Conservation (phyloP, 2,888 invertebrate genomes). For the Caenorhabditis sp. region DNA sequence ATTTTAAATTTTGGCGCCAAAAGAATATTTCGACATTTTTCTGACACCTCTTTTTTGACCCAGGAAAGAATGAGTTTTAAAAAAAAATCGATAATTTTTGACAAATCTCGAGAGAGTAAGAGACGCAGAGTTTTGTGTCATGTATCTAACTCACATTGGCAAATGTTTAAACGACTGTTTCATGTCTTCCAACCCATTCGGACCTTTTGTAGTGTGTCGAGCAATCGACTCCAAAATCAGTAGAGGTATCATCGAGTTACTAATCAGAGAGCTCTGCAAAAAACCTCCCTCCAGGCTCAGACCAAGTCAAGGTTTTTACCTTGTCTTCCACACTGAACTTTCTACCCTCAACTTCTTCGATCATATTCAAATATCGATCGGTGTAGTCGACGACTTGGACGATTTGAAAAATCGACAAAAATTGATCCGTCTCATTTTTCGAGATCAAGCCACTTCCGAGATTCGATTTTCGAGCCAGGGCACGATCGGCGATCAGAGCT, state of each 20-base stretch:
- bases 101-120: background rate
- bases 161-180: conserved; percentile 23
- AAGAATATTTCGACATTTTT: too few relatives aligned
- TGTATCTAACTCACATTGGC: conserved; percentile 24
- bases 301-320: too few relatives aligned
- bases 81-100: background rate
- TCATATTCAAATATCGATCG: conserved; percentile 51
- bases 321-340: conserved; percentile 63
- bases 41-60: conserved; percentile 7
- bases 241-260: conserved; percentile 44
- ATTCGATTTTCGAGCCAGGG: conserved; percentile 35
- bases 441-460: background rate
- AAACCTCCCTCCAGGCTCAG: too few relatives aligned
- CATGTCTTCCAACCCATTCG: conserved; percentile 42
- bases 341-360: conserved; percentile 41
- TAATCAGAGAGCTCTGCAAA: conserved; percentile 43
- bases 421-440: conserved; percentile 6
- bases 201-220: conserved; percentile 39
- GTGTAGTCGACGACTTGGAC: conserved; percentile 60
- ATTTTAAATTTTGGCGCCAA: too few relatives aligned
- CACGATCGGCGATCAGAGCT: conserved; percentile 59
- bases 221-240: conserved; percentile 41
- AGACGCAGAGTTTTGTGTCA: too few relatives aligned
- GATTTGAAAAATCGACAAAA: conserved; percentile 52
- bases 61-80: background rate